Evolutionary conservation across 2,888 invertebrate genomes (phyloP).

Genomic region (Ectemnius lituratus): DNA sequence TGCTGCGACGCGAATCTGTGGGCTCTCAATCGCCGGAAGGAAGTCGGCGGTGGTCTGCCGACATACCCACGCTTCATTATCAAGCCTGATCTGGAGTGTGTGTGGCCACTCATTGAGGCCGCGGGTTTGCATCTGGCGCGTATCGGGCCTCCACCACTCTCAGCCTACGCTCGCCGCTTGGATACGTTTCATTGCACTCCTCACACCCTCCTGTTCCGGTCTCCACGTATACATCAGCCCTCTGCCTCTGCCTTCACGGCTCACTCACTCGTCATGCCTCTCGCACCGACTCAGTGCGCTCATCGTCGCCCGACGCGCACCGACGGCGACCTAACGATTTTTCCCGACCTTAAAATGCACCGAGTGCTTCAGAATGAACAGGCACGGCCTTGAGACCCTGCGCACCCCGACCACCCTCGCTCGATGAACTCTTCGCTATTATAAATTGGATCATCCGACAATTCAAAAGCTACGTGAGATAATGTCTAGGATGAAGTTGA

Average conservation of each 20-base stretch:
- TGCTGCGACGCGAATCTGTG: no score
- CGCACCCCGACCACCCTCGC: conserved; percentile 25
- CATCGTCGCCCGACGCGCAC: neutral
- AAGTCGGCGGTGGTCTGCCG: neutral
- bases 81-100: conserved; percentile 18
- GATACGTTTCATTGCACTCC: conserved; percentile 31
- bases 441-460: no score
- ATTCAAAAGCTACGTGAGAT: no score
- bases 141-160: conserved; percentile 7
- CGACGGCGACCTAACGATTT: conserved; percentile 16
- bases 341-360: conserved; percentile 8
- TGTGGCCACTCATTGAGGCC: conserved; percentile 25
- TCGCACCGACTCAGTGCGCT: neutral
- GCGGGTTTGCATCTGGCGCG: conserved; percentile 25
- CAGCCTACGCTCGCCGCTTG: conserved; percentile 13
- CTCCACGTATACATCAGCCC: neutral
- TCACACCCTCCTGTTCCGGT: conserved; percentile 9
- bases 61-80: conserved; percentile 37
- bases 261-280: no score
- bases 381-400: conserved; percentile 25
- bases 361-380: conserved; percentile 16
- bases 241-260: neutral
- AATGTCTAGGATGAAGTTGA: no score
- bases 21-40: conserved; percentile 16
- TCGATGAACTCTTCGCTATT: neutral